Conservation (phyloP, 2,797 vertebrate species). For the Rhinella marina region DNA sequence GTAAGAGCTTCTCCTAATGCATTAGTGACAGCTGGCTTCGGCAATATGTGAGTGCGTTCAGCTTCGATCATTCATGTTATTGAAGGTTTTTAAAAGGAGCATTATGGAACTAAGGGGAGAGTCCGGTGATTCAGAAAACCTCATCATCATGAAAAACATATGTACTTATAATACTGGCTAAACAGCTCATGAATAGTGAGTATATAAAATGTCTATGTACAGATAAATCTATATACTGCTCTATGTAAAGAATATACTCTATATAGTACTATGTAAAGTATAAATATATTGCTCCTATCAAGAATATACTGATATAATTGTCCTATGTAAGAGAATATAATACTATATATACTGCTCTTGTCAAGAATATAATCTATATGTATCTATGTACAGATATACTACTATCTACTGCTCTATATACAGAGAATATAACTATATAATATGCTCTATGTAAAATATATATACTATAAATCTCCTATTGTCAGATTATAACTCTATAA, state of each 20-base stretch:
- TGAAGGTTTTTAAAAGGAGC: neutral
- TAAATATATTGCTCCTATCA: too few relatives aligned
- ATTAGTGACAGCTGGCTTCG: too few relatives aligned
- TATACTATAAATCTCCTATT: neutral
- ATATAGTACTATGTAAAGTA: neutral
- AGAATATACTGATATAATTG: neutral
- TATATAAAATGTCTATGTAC: too few relatives aligned
- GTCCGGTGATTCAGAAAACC: neutral
- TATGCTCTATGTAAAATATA: neutral
- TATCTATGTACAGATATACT: neutral
- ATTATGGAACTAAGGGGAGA: neutral
- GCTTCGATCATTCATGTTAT: too few relatives aligned
- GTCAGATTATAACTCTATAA: neutral
- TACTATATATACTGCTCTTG: constrained; percentile 3
- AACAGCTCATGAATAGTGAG: too few relatives aligned
- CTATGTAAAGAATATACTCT: neutral
- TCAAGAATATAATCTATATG: too few relatives aligned
- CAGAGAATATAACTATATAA: constrained; percentile 1
- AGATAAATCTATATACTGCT: too few relatives aligned
- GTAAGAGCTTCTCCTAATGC: neutral
- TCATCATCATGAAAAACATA: neutral
- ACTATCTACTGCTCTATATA: neutral
- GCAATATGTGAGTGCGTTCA: too few relatives aligned
- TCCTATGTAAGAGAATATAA: neutral
- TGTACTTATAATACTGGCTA: too few relatives aligned